Percentiles rank a stretch among this genome's conserved stretches.
phyloP scores from a whole-genome alignment of 2,113 vertebrate species.

The Zosterops pallidus region DNA sequence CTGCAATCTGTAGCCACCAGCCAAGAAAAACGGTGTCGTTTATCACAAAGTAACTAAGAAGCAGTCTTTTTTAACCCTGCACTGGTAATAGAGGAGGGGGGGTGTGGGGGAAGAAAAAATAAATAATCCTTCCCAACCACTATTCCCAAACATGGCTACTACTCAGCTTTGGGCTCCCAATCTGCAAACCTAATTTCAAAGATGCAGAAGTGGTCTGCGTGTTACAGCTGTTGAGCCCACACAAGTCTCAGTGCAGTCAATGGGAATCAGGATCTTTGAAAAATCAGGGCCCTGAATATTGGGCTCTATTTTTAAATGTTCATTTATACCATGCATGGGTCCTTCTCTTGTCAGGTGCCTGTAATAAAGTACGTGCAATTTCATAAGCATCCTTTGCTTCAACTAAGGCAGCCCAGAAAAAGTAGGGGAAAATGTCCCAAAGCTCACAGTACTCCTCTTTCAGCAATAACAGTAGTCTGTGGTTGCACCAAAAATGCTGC shows the following conservation, averaged over 20 bases:
- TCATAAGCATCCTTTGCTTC: not conserved
- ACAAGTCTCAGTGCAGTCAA: conserved; percentile 23
- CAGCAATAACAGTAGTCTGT: not conserved
- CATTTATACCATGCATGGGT: not conserved
- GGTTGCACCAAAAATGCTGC: not conserved
- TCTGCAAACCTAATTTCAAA: conserved; percentile 16
- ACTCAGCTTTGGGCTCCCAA: conserved; percentile 9
- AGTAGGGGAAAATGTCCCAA: conserved; percentile 24
- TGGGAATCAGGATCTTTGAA: conserved; percentile 17
- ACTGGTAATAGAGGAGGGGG: not conserved
- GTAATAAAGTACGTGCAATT: not conserved
- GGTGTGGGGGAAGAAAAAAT: accelerated
- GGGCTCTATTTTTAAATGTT: not conserved
- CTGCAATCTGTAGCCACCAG: not conserved
- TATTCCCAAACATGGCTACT: conserved; percentile 31
- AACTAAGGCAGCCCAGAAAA: not conserved
- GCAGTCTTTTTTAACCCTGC: not conserved
- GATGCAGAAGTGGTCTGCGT: not conserved
- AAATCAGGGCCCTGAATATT: conserved; percentile 7
- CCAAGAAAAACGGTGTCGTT: not conserved
- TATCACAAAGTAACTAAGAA: conserved; percentile 31
- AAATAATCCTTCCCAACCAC: not conserved
- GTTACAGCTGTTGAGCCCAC: conserved; percentile 38
- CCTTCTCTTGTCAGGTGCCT: not conserved
- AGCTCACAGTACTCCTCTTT: conserved; percentile 2